phyloP scores from a whole-genome alignment of 2,797 vertebrate genomes.

The Cryptoprocta ferox region DNA sequence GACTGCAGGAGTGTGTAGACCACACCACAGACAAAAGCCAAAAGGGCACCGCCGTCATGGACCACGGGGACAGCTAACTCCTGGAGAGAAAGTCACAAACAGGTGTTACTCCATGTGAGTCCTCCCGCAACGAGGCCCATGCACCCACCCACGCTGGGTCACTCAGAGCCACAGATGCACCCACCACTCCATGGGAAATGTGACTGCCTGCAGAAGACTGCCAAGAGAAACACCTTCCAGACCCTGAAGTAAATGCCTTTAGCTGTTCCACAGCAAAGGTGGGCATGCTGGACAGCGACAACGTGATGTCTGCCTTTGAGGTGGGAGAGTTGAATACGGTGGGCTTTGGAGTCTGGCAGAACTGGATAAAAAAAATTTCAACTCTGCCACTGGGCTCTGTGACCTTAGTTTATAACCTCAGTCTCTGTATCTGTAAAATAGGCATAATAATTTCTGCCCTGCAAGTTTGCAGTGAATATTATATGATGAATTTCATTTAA shows the following conservation, averaged over 20 bases:
- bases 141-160: neutral
- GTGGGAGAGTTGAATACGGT: neutral
- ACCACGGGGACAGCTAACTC: conserved; percentile 88
- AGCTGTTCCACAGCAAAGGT: too few relatives aligned
- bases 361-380: neutral
- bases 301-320: neutral
- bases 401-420: neutral
- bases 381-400: neutral
- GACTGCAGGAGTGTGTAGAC: conserved; percentile 91
- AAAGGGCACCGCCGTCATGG: conserved; percentile 92
- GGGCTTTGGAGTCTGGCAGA: neutral
- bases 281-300: neutral
- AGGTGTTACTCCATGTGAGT: fast-evolving
- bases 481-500: neutral
- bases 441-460: neutral
- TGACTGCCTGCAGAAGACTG: neutral
- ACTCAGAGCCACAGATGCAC: neutral
- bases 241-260: neutral
- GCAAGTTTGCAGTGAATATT: neutral
- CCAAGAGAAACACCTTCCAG: neutral
- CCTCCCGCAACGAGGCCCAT: fast-evolving
- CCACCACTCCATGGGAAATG: neutral
- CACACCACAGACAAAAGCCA: conserved; percentile 92
- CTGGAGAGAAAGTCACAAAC: conserved; percentile 84
- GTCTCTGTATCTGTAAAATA: neutral